Evolutionary conservation across 2,888 invertebrate species (phyloP).

Genomic region (Hesperia comma): DNA sequence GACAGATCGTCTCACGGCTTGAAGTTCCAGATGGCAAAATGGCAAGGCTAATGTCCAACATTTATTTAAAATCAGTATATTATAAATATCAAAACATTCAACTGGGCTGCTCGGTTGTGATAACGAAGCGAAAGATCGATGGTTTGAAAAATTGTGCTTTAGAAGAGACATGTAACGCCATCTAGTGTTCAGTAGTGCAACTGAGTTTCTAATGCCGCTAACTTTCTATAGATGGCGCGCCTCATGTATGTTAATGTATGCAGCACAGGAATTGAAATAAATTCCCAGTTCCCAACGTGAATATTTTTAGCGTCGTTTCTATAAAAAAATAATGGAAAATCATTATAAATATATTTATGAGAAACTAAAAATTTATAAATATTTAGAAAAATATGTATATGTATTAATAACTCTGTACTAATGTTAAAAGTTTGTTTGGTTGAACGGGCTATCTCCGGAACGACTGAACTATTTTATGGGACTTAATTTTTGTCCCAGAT

Average conservation of each 20-base stretch:
- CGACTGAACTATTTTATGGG: too few species aligned
- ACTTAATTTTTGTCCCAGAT: too few species aligned
- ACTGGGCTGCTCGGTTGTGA: neutral
- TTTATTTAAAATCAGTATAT: slow-evolving; percentile 1
- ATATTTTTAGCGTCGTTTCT: too few species aligned
- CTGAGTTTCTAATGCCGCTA: slow-evolving; percentile 10
- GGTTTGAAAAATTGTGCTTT: neutral
- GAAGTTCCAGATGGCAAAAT: slow-evolving; percentile 70
- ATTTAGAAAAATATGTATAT: too few species aligned
- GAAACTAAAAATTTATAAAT: too few species aligned
- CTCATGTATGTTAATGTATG: neutral
- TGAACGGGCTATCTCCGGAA: too few species aligned
- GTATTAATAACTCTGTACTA: too few species aligned
- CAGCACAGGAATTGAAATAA: neutral
- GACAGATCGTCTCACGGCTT: slow-evolving; percentile 73
- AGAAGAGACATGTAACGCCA: slow-evolving; percentile 56
- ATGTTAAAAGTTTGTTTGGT: too few species aligned
- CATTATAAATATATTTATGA: too few species aligned
- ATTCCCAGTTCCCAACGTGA: too few species aligned
- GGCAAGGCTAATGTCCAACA: slow-evolving; percentile 65
- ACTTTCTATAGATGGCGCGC: slow-evolving; percentile 44
- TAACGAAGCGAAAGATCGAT: neutral
- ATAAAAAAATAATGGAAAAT: too few species aligned
- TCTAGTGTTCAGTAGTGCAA: slow-evolving; percentile 67
- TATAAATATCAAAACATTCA: neutral